Percentiles rank a stretch among this genome's conserved stretches.
Conservation (phyloP, 2,888 invertebrate genomes). For the Watsonalla cultraria region DNA sequence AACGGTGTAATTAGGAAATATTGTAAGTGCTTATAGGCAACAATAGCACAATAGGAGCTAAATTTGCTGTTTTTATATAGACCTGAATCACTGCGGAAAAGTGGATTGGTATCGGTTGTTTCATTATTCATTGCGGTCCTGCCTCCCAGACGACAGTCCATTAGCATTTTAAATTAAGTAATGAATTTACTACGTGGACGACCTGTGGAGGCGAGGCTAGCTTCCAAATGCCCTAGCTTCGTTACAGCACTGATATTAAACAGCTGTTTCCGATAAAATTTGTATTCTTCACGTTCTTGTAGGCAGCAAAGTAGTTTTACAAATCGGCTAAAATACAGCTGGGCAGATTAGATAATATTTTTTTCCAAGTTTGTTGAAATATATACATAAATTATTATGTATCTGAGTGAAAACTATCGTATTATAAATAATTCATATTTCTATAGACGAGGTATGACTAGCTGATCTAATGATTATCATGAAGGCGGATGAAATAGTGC, state of each 20-base stretch:
- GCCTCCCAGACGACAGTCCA: constrained; percentile 56
- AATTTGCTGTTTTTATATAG: constrained; percentile 9
- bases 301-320: neutral
- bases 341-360: too few relatives aligned
- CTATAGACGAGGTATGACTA: too few relatives aligned
- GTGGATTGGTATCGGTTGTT: constrained; percentile 51
- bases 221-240: constrained; percentile 18
- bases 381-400: too few relatives aligned
- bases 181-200: constrained; percentile 55
- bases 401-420: too few relatives aligned
- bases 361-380: too few relatives aligned
- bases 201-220: constrained; percentile 29
- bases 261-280: neutral
- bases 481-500: too few relatives aligned
- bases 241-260: neutral
- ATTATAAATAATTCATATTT: too few relatives aligned
- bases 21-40: neutral
- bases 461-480: too few relatives aligned
- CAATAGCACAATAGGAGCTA: neutral
- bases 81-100: constrained; percentile 42
- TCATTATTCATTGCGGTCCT: constrained; percentile 58
- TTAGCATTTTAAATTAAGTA: constrained; percentile 72
- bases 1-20: too few relatives aligned
- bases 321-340: too few relatives aligned
- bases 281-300: neutral